These are phyloP conservation scores for Cactoblastis cactorum DNA, from an alignment of 2,888 invertebrate species.

Conservation along the genomic window DNA sequence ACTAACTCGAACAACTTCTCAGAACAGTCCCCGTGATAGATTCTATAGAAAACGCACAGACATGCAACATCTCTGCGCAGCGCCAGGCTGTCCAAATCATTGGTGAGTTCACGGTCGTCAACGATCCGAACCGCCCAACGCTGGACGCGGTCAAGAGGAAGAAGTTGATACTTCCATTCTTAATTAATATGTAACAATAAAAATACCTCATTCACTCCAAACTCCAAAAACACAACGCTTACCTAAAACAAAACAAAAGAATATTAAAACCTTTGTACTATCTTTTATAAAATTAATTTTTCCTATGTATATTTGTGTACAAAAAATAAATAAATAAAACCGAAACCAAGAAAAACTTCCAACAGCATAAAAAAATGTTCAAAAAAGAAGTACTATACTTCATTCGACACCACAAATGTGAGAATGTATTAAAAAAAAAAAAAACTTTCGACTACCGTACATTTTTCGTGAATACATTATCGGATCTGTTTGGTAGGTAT, in stretches of 20 bases:
- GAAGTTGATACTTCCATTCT: neutral
- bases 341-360: neutral
- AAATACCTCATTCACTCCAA: neutral
- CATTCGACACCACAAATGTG: conserved; percentile 16
- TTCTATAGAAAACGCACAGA: too few species aligned
- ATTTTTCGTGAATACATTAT: conserved; percentile 45
- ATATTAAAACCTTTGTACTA: too few species aligned
- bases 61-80: too few species aligned
- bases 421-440: conserved; percentile 33
- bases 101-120: too few species aligned
- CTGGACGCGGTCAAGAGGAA: too few species aligned
- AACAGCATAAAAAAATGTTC: neutral
- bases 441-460: conserved; percentile 39
- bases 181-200: neutral
- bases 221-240: neutral
- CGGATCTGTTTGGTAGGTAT: conserved; percentile 33
- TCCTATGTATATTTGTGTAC: too few species aligned
- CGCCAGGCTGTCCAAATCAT: too few species aligned
- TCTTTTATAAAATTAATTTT: too few species aligned
- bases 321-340: neutral
- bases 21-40: too few species aligned
- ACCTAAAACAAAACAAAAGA: conserved; percentile 10
- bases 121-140: too few species aligned
- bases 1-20: too few species aligned
- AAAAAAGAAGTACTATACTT: too few species aligned